Base-by-base conservation (phyloP, 53 echinoderm and acorn worm genomes). In the Arbacia lixula region DNA sequence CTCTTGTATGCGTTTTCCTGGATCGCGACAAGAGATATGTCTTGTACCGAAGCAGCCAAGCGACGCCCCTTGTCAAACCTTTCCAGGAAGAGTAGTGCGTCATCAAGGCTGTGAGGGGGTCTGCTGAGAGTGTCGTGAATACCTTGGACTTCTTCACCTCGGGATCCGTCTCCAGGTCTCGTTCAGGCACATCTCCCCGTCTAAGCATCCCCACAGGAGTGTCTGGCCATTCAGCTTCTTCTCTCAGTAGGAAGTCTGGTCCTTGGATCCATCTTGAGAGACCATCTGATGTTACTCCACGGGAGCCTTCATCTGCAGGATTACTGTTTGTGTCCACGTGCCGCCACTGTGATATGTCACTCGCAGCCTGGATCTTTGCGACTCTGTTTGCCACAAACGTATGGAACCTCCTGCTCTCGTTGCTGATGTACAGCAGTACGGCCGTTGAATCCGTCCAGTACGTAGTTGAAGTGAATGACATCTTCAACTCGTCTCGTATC, bases 301-400 rank as follows among this genome's bases (percentile, higher is more conserved):
- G 29, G 2, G 87, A 87, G 14, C 66, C 83, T 39, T 86, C 77
- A 39, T 90, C 90, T 22, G 86, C 90, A 8, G 90, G 86, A 36
- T 90, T 90, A 0, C 34, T 16, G 17, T 21, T 32, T 21, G 86
- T 73, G 53, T 88, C 83, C 0, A 88, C 88, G 51, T 88, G 56
- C 32, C 73, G 43, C 88, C 88, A 88, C 30, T 83, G 88, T 20
- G 62, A 61, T 43, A 40, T 3, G 26, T 12, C 65, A 14, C 81
- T 60, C 2, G 27, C 68, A 5, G 68, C 53, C 8, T 78, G 90
- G 32, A 90, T 90, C 20, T 40, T 86, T 19, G 79, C 51, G 24
- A 90, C 49, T 5, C 74, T 61, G 42, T 86, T 90, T 19, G 90
- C 86, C 50, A 90, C 85, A 46, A 90, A 90, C 28, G 81, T 86